Evolutionary conservation across 2,888 invertebrate genomes (phyloP).

Genomic region (Drosophila antonietae): DNA sequence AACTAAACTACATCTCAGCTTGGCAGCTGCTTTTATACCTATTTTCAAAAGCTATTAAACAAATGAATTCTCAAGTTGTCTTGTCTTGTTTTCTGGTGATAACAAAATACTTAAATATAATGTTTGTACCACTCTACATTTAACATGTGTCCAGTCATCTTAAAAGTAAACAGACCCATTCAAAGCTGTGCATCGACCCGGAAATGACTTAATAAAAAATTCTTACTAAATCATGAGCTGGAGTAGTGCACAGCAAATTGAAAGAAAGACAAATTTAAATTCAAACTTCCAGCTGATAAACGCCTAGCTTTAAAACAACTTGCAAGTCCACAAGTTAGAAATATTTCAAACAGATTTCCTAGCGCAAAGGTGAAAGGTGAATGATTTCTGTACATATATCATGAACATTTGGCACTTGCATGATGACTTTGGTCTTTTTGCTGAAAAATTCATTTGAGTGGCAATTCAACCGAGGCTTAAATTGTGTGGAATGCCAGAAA

Average conservation of each 20-base stretch:
- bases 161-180: conserved; percentile 21
- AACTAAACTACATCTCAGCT: conserved; percentile 15
- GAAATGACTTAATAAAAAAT: conserved; percentile 13
- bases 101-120: conserved; percentile 9
- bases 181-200: background rate
- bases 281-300: conserved; percentile 9
- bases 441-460: conserved; percentile 34
- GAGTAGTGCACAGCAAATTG: background rate
- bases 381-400: background rate
- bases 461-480: conserved; percentile 15
- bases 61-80: conserved; percentile 25
- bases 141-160: conserved; percentile 22
- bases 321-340: background rate
- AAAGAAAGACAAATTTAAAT: background rate
- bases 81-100: conserved; percentile 11
- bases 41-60: conserved; percentile 39
- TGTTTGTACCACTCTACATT: conserved; percentile 11
- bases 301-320: background rate
- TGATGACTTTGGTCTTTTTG: conserved; percentile 32
- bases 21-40: conserved; percentile 35
- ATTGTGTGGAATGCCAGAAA: conserved; percentile 36
- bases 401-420: background rate
- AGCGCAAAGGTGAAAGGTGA: conserved; percentile 11
- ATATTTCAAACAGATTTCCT: conserved; percentile 20
- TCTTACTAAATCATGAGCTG: background rate